Base-by-base conservation (phyloP, 2,888 invertebrate genomes). In the Perizoma affinitatum region DNA sequence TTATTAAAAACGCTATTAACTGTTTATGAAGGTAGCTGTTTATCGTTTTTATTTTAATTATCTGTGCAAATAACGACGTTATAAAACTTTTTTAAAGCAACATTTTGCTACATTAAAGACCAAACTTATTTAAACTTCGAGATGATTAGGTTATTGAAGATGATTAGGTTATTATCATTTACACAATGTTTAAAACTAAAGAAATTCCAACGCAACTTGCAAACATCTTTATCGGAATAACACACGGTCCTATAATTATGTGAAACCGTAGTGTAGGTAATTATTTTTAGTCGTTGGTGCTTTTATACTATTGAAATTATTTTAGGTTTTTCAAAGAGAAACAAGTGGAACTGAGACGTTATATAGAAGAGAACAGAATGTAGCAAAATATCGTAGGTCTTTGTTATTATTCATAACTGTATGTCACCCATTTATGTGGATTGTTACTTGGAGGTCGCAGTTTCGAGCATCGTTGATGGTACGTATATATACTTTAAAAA, bases 1-100 rank as follows among this genome's bases (percentile, higher is more conserved):
- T 79, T 75, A 79, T 78, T 79, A 79, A 80, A 80, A 80, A 69
- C 62, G 72, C 64, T 69, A 67, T 68, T 69, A 67, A 66, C 66
- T 61, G 65, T 52, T 62, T 63, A 54, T 58, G 64, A 56, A 51
- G 40, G 54, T 52, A 57, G 34, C 10, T 40, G 41, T 44, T 44
- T 44, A 5, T 10, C 10, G 6, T 11, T 22, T 44, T 44, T 42
- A 44, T 22, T 22, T 22, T 4, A 6, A 7, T 6, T 0, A 44
- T 22, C 8, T 11, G 4, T 44, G 22, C 5, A 44, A 44, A 44
- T 22, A 44, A 4, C 22, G 10, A n/a, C 5, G 10, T 40, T 40
- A 6, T 40, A 7, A 40, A 8, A 8, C 7, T 9, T 7, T n/a
- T 40, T 40, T 7, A 40, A 7, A 7, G 7, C 8, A 40, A 40